Base-by-base conservation (phyloP, 2,113 vertebrate species). In the Corythoichthys intestinalis region DNA sequence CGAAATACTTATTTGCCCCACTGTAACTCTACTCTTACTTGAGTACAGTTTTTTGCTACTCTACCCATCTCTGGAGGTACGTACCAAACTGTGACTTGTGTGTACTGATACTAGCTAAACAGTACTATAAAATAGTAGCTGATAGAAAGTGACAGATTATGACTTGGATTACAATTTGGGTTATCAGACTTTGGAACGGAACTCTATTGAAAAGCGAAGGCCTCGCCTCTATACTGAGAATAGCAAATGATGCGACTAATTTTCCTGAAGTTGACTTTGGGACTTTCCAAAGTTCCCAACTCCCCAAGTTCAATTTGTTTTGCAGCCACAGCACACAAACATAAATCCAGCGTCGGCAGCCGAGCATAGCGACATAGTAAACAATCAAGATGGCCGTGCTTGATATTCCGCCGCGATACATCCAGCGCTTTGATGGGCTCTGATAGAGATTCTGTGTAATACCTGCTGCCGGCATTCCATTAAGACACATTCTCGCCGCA, bases 341-440 rank as follows among this genome's bases (percentile, higher is more conserved):
- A 63, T 47, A 47, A 63, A 63, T 63, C 17, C 60, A 63, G 41
- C 6, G 39, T 46, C 2, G 60, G 60, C 60, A 44, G 60, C n/a
- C 4, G 1, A 46, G 41, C 41, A 14, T 13, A 58, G 56, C 34
- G 56, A 34, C 56, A 12, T 37, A 46, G 60, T 46, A 47, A 63
- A 44, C 60, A 63, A 63, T 63, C n/a, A 63, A 63, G 60, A 63
- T 63, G 60, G 60, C n/a, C 11, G 60, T 2, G 41, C 60, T 46
- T 63, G 60, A 63, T 47, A 44, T n/a, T 62, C 58, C 39, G 39
- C n/a, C n/a, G 38, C 60, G n/a, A 46, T 46, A 46, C 60, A 63
- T 44, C 60, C 41, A 41, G 9, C 17, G 17, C 60, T 63, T 63
- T 63, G 60, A 63, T 63, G 39, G 60, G 41, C 41, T 28, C 41